A percentile compares a stretch with the other conserved stretches of the same genome.
These are phyloP conservation scores for Myotis lucifugus DNA, from an alignment of 2,113 vertebrate genomes.

Conservation along the genomic window DNA sequence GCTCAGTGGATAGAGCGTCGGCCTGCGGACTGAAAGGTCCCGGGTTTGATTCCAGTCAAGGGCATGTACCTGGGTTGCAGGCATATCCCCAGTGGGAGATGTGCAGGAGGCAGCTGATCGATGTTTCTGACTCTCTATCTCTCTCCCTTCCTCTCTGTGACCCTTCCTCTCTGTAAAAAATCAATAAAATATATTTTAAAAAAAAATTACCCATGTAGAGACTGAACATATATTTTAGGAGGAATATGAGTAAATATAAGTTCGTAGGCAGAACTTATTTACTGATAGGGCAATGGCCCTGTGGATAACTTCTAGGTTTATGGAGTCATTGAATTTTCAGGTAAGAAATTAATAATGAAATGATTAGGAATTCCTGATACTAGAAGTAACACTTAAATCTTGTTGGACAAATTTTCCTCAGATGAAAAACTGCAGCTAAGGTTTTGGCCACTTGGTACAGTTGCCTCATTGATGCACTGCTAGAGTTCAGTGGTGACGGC, in stretches of 20 bases:
- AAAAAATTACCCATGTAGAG: background rate
- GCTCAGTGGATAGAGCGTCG: too few relatives aligned
- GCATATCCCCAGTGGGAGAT: too few relatives aligned
- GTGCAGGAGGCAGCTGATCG: too few relatives aligned
- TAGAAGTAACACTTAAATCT: background rate
- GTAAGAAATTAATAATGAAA: conserved; percentile 48
- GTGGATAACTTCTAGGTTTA: background rate
- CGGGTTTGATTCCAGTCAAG: too few relatives aligned
- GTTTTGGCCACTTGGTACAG: background rate
- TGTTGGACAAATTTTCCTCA: background rate
- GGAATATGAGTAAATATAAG: background rate
- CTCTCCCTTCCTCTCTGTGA: too few relatives aligned
- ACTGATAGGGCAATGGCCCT: background rate
- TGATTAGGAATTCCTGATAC: background rate
- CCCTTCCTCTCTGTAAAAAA: too few relatives aligned
- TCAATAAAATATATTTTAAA: too few relatives aligned
- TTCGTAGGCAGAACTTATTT: background rate
- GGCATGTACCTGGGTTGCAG: too few relatives aligned
- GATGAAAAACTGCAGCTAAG: background rate
- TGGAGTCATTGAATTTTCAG: conserved; percentile 64
- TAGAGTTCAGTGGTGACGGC: background rate
- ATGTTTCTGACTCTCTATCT: too few relatives aligned
- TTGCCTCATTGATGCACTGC: background rate
- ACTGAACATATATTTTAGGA: background rate
- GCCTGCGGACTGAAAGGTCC: too few relatives aligned